A percentile compares a stretch with the other conserved stretches of the same genome.
Conservation (phyloP, 2,888 invertebrate species). For the Drosophila demipolita region DNA sequence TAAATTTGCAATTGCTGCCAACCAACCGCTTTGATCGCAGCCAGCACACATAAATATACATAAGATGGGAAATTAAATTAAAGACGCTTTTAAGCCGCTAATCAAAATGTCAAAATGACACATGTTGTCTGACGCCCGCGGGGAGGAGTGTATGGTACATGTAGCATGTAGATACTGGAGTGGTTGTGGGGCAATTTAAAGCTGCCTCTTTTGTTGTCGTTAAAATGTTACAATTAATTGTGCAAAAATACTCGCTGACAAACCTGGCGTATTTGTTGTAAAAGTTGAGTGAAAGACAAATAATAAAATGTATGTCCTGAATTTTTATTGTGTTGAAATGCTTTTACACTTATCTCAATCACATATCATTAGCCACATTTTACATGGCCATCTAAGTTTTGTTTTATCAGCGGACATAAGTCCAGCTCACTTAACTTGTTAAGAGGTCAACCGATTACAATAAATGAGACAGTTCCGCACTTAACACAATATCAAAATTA, state of each 20-base stretch:
- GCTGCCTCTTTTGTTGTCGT: constrained; percentile 36
- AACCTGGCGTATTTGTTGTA: constrained; percentile 55
- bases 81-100: constrained; percentile 56
- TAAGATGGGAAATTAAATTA: constrained; percentile 66
- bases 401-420: not conserved
- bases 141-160: not conserved
- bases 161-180: not conserved
- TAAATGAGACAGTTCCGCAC: not conserved
- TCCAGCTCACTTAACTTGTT: not conserved
- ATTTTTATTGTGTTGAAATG: not conserved
- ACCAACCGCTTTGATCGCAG: constrained; percentile 46
- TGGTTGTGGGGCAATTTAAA: not conserved
- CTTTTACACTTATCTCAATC: not conserved
- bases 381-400: not conserved
- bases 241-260: constrained; percentile 38
- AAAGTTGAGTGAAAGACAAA: not conserved
- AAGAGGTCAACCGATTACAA: not conserved
- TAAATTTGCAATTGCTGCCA: constrained; percentile 45
- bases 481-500: constrained; percentile 43
- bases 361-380: not conserved
- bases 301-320: no score
- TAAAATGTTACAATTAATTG: constrained; percentile 38
- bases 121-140: constrained; percentile 23
- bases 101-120: constrained; percentile 51
- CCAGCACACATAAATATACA: constrained; percentile 52